Percentiles rank a stretch among this genome's conserved stretches.
phyloP scores from a whole-genome alignment of 2,888 invertebrate genomes.

The Rhorus exstirpatorius region DNA sequence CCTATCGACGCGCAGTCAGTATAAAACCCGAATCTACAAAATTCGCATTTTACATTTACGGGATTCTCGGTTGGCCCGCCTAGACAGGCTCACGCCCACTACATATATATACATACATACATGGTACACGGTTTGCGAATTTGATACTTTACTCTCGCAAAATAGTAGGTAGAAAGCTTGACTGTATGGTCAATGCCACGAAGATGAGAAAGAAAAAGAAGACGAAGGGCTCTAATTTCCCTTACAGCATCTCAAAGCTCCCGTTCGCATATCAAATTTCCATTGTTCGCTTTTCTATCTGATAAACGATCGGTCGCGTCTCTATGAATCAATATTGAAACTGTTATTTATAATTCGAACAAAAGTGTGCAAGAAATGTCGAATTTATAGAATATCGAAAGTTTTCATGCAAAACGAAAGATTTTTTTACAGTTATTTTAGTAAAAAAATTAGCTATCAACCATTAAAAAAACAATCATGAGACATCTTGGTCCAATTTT shows the following conservation, averaged over 20 bases:
- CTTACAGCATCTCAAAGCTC: constrained; percentile 19
- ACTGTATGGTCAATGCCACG: constrained; percentile 41
- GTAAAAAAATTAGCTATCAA: too few species aligned
- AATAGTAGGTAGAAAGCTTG: constrained; percentile 40
- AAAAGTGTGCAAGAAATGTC: neutral
- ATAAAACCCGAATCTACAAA: constrained; percentile 58
- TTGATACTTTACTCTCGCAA: constrained; percentile 61
- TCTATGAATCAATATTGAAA: constrained; percentile 46
- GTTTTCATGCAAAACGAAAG: neutral
- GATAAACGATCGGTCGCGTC: constrained; percentile 39
- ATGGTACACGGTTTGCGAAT: constrained; percentile 50
- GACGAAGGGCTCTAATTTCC: constrained; percentile 62
- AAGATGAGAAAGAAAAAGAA: constrained; percentile 31
- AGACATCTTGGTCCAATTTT: too few species aligned
- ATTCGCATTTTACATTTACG: constrained; percentile 53
- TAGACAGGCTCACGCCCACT: constrained; percentile 46
- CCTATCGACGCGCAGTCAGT: constrained; percentile 29
- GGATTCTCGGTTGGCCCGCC: constrained; percentile 29
- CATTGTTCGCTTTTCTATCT: constrained; percentile 54
- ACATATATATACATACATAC: neutral
- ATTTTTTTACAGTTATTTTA: neutral
- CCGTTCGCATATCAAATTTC: constrained; percentile 67
- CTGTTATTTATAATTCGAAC: constrained; percentile 19
- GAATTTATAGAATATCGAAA: neutral
- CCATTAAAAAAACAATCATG: too few species aligned